phyloP scores from a whole-genome alignment of 2,797 vertebrate species.

The Champsocephalus esox region DNA sequence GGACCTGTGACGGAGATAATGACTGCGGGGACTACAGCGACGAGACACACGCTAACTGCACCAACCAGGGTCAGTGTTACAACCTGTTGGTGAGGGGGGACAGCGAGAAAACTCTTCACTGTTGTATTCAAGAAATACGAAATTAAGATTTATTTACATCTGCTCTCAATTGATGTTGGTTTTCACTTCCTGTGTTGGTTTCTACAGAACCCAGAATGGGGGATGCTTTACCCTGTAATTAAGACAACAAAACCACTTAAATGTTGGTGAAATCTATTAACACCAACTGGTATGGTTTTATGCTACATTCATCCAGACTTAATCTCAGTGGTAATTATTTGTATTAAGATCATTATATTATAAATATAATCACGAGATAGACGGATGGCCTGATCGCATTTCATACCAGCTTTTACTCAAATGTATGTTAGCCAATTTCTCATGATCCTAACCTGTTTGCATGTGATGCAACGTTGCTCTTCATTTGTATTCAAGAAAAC shows the following conservation, averaged over 20 bases:
- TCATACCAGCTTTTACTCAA: not conserved
- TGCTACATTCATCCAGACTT: not conserved
- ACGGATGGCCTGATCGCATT: not conserved
- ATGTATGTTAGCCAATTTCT: slow-evolving; percentile 16
- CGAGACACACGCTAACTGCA: slow-evolving; percentile 96
- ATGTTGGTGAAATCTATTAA: no score
- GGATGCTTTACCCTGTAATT: no score
- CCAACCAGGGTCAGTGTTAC: slow-evolving; percentile 86
- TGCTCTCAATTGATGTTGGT: not conserved
- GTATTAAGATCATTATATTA: not conserved
- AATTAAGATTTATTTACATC: not conserved
- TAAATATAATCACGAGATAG: not conserved
- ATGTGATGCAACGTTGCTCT: no score
- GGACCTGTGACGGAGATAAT: slow-evolving; percentile 97
- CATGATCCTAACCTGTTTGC: slow-evolving; percentile 10
- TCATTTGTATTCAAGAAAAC: not conserved
- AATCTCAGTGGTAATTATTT: not conserved
- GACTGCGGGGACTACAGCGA: slow-evolving; percentile 98
- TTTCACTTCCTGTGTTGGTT: not conserved
- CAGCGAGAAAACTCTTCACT: not conserved
- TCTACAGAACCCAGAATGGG: not conserved
- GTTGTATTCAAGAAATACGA: not conserved
- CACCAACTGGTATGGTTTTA: no score
- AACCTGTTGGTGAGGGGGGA: not conserved
- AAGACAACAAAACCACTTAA: no score